Conservation (phyloP, 2,797 vertebrate species). For the Pipistrellus nathusii region DNA sequence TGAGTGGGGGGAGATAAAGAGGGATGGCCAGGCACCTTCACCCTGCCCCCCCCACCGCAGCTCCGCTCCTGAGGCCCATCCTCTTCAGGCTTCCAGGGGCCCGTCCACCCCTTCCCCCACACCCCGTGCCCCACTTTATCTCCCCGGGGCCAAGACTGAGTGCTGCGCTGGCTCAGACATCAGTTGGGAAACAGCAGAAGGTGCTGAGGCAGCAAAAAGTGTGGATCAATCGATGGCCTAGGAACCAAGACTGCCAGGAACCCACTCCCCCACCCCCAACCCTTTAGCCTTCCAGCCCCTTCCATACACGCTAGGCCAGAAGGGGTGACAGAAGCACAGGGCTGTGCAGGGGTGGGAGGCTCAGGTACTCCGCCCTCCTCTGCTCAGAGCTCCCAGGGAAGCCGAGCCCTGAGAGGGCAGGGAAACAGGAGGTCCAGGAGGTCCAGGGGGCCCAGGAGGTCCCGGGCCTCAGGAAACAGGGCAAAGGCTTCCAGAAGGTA, state of each 20-base stretch:
- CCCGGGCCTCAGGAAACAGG: neutral
- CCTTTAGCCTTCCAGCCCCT: slow-evolving; percentile 19
- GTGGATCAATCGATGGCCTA: slow-evolving; percentile 68
- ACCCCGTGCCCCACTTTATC: slow-evolving; percentile 71
- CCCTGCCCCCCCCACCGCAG: slow-evolving; percentile 40
- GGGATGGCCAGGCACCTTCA: neutral
- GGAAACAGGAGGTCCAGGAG: neutral
- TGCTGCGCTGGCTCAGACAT: slow-evolving; percentile 72
- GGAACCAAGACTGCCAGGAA: slow-evolving; percentile 72
- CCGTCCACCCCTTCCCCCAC: slow-evolving; percentile 43
- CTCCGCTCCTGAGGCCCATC: neutral
- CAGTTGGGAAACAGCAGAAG: slow-evolving; percentile 73
- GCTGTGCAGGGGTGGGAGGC: neutral
- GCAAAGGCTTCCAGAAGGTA: neutral
- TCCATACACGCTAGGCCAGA: neutral
- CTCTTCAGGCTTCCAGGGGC: slow-evolving; percentile 33
- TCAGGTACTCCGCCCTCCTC: neutral
- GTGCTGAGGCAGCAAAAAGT: slow-evolving; percentile 78
- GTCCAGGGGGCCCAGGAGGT: neutral
- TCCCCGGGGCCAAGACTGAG: slow-evolving; percentile 76
- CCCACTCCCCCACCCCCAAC: neutral
- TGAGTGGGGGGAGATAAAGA: neutral
- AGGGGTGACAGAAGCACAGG: neutral
- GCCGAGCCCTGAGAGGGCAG: neutral
- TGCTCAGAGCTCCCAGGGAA: neutral